phyloP scores from a whole-genome alignment of 1,140 invertebrate species.

The Calliphora vicina region DNA sequence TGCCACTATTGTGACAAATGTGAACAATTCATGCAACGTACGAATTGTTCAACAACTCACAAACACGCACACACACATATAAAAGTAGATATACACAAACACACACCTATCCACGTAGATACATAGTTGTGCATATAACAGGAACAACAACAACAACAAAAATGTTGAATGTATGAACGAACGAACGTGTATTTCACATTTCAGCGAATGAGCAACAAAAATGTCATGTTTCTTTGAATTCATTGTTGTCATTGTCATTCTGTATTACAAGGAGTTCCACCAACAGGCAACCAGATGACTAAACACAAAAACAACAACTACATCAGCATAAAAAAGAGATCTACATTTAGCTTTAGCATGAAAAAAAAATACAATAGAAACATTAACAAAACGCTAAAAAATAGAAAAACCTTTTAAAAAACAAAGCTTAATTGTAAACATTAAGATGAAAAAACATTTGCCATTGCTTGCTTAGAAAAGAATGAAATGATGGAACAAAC shows the following conservation, averaged over 20 bases:
- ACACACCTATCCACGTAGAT: not conserved
- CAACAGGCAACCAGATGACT: not conserved
- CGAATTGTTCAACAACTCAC: not conserved
- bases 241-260: not conserved
- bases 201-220: conserved; percentile 8
- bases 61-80: not conserved
- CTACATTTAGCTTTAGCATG: not conserved
- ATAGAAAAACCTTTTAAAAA: not conserved
- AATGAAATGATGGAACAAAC: not conserved
- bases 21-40: not conserved
- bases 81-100: not conserved
- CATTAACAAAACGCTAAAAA: not conserved
- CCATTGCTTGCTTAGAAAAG: not conserved
- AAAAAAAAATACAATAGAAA: not conserved
- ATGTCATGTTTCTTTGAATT: not conserved
- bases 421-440: conserved; percentile 10
- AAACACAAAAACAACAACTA: not conserved
- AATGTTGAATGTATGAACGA: not conserved
- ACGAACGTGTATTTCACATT: not conserved
- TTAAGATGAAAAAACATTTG: not conserved
- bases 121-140: not conserved
- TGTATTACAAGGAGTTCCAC: not conserved
- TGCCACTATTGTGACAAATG: conserved; percentile 4
- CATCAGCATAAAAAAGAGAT: not conserved
- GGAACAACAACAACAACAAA: not conserved